Base-by-base conservation (phyloP, 2,888 invertebrate species). In the Loripinus fragilis region DNA sequence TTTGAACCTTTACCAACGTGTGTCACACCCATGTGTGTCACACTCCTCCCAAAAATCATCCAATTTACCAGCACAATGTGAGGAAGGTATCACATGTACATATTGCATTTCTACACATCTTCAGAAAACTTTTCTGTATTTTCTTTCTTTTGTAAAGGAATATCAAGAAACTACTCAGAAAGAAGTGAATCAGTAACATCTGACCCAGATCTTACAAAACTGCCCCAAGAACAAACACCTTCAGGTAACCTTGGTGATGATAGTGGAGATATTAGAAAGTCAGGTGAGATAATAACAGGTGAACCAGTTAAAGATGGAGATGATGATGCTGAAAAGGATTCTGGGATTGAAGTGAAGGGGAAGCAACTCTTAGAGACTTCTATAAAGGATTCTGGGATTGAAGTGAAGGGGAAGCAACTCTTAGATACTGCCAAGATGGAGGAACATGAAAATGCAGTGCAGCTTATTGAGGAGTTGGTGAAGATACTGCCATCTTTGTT, bases 361-460 rank as follows among this genome's bases (percentile, higher is more conserved):
- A 72, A 66, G 20, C 8, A 20, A 7, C 23, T 20, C 28, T 28
- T 55, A 28, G 55, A n/a, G n/a, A n/a, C n/a, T n/a, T n/a, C n/a
- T n/a, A n/a, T n/a, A n/a, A 38, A 38, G 38, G 12, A 38, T 38
- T 38, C 38, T 33, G 23, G 55, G 67, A 65, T 12, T 41, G 38
- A 8, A 8, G 38, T 38, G 38, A 12, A 38, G 38, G 38, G 48
- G 12, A 72, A 66, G 60, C 41, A 60, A 33, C 28, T 23, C 8
- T 48, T 60, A 1, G 15, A 55, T 7, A 33, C 50, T 20, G 71
- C 84, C 66, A 89, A 90, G 50, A 87, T 82, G n/a, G 81, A 87
- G 60, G 98, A 98, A 93, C 95, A 97, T 70, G 97, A 97, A 91
- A 97, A 97, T 92, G 97, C 98, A 0, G 94, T 96, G 28, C 96